phyloP scores from a whole-genome alignment of 2,113 vertebrate genomes.

The Equus przewalskii region DNA sequence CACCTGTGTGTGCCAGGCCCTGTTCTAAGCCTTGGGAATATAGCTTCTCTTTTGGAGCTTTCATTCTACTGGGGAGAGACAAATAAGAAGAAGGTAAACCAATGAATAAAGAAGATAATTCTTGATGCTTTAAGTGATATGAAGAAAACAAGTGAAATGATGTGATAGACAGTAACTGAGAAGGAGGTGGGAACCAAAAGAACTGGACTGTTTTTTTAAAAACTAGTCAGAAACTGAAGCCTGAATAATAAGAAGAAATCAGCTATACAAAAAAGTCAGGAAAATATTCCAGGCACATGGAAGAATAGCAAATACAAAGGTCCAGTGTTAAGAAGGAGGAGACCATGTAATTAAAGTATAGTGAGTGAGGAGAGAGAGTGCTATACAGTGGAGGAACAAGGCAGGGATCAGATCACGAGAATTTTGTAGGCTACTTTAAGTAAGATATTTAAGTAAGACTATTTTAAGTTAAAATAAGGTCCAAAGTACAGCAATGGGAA shows the following conservation, averaged over 20 bases:
- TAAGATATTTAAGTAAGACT: not conserved
- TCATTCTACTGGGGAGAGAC: not conserved
- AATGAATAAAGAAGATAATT: not conserved
- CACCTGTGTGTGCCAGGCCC: not conserved
- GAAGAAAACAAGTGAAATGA: not conserved
- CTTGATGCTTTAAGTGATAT: not conserved
- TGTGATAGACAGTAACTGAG: not conserved
- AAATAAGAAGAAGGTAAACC: not conserved
- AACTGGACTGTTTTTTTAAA: not conserved
- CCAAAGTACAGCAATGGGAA: not conserved
- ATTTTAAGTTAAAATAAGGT: slow-evolving; percentile 8
- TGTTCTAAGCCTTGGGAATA: not conserved
- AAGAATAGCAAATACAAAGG: not conserved
- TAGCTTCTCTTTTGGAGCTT: not conserved
- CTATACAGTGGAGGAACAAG: not conserved
- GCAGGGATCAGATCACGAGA: not conserved
- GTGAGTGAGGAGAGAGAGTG: not conserved
- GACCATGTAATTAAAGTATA: not conserved
- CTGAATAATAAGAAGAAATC: not conserved
- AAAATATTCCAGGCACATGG: not conserved
- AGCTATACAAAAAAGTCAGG: not conserved
- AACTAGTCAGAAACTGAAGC: not conserved
- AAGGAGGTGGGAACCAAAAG: not conserved
- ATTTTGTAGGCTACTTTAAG: not conserved
- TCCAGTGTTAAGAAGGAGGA: not conserved